Evolutionary conservation across 1,140 invertebrate species (phyloP).

Genomic region (Neodiprion pinetum): DNA sequence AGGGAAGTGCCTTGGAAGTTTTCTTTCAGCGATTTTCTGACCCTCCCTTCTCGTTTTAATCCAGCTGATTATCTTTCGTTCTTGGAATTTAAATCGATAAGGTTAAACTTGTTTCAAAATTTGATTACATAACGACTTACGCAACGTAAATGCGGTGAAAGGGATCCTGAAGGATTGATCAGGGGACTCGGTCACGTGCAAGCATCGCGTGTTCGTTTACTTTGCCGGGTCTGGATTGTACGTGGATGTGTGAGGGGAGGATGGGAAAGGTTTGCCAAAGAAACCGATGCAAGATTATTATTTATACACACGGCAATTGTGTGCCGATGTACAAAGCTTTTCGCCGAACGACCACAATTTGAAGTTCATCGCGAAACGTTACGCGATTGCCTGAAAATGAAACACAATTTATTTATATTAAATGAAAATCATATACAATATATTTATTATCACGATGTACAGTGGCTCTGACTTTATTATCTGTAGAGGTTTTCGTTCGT

Average conservation of each 20-base stretch:
- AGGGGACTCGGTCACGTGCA: not conserved
- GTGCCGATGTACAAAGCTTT: too few relatives aligned
- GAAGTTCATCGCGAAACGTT: too few relatives aligned
- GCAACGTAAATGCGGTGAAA: not conserved
- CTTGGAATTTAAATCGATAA: not conserved
- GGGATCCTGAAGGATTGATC: not conserved
- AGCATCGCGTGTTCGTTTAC: not conserved
- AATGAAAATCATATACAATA: too few relatives aligned
- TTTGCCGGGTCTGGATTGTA: not conserved
- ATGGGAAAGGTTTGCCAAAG: too few relatives aligned
- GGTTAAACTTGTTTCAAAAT: not conserved
- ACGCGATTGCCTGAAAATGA: too few relatives aligned
- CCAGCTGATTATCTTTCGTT: not conserved
- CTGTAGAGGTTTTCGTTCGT: too few relatives aligned
- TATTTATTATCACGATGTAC: too few relatives aligned
- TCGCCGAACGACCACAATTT: too few relatives aligned
- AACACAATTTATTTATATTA: too few relatives aligned
- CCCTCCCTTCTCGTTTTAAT: not conserved
- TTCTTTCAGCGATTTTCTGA: not conserved
- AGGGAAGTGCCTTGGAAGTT: not conserved
- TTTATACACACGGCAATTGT: too few relatives aligned
- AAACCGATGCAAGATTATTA: too few relatives aligned
- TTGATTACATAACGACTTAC: not conserved
- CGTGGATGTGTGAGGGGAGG: not conserved
- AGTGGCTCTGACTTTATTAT: too few relatives aligned